phyloP scores from a whole-genome alignment of 2,113 vertebrate genomes.

The Mesoclemmys tuberculata region DNA sequence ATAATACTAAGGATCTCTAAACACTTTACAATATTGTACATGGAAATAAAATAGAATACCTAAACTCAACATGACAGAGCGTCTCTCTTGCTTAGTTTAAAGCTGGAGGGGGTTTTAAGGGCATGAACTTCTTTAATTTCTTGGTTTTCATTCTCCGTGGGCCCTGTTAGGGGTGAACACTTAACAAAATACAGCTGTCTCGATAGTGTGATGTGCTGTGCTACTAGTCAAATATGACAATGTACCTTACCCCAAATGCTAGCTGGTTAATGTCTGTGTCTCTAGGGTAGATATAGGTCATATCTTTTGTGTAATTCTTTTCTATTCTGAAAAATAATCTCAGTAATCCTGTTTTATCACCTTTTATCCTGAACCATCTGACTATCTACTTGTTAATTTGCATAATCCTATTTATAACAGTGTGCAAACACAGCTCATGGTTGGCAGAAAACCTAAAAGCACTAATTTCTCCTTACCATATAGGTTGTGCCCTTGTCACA shows the following conservation, averaged over 20 bases:
- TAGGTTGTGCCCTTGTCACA: neutral
- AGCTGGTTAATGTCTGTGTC: neutral
- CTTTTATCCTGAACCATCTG: neutral
- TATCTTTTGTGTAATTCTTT: rapidly evolving
- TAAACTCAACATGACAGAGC: neutral
- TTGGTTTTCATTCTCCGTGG: neutral
- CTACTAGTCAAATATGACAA: neutral
- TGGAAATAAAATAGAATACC: neutral
- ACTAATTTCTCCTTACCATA: rapidly evolving
- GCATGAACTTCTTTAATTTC: neutral
- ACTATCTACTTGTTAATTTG: rapidly evolving
- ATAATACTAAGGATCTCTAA: neutral
- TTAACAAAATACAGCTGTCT: neutral
- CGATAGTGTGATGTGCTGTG: neutral
- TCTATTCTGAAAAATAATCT: rapidly evolving
- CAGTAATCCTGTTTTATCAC: neutral
- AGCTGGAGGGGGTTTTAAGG: neutral
- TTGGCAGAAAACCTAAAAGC: rapidly evolving
- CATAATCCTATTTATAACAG: rapidly evolving
- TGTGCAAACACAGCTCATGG: rapidly evolving
- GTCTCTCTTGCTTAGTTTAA: neutral
- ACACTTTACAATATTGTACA: neutral
- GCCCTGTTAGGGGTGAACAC: neutral
- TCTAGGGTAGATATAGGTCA: neutral
- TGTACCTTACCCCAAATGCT: neutral